Evolutionary conservation across 2,888 invertebrate genomes (phyloP), one percentile per base, ranked within the genome.

Genomic region (Cheilosia scutellata): DNA sequence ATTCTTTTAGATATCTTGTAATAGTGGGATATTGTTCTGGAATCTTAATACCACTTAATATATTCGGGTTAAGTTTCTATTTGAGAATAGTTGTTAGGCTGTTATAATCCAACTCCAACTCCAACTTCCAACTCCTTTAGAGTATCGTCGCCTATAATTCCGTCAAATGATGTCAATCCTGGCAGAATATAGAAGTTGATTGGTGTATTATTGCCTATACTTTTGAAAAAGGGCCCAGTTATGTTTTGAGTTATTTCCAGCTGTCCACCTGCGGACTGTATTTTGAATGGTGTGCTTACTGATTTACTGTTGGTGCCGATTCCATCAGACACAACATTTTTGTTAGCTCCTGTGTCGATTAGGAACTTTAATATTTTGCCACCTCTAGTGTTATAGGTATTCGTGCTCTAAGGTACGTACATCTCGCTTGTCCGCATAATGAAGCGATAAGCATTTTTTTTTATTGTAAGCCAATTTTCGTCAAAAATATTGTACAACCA

Each of bases 31-130:
- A 65, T 16, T 76, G 58, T 4, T 70, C 82, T 3, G 62, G 40
- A 9, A 84, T 79, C 37, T 62, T 25, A 44, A 76, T 87, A 9
- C 78, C 62, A 9, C 65, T 77, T n/a, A 82, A 0, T 33, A 74
- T 25, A 6, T 57, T 55, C 20, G 62, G 29, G 20, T 75, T 72
- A 16, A 80, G 29, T 33, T 74, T 74, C 20, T 74, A 53, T n/a
- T 40, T 68, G 11, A 75, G 57, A 13, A 51, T 16, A 37, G 25
- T 6, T 11, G n/a, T 62, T 29, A 51, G 20, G 49, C 4, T 58
- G 2, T 71, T 13, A 2, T 11, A 31, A 31, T 57, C 37, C 33
- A 31, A 33, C n/a, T n/a, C n/a, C n/a, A n/a, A n/a, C n/a, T n/a
- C n/a, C 29, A 5, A 40, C 53, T 42, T n/a, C 55, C 42, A 68